These are phyloP conservation scores for Numenius arquata DNA, from an alignment of 2,113 vertebrate species.

Conservation along the genomic window DNA sequence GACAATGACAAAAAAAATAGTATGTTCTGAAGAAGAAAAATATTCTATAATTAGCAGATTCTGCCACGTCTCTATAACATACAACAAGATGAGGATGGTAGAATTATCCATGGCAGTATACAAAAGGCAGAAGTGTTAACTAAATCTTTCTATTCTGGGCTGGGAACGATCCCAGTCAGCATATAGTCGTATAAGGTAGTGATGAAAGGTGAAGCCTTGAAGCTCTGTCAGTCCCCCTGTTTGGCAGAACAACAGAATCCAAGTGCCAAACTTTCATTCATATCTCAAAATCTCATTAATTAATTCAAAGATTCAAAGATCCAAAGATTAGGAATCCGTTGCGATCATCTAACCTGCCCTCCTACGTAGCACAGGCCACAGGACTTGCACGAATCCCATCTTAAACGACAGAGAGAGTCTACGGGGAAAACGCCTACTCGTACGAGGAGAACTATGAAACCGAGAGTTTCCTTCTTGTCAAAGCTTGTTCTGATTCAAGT, in stretches of 20 bases:
- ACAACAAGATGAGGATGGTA: not conserved
- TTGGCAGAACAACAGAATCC: not conserved
- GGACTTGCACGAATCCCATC: not conserved
- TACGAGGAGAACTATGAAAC: not conserved
- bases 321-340: not conserved
- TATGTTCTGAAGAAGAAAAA: not conserved
- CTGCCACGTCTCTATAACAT: not conserved
- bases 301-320: not conserved
- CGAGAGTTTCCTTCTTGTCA: not conserved
- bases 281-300: slow-evolving; percentile 1
- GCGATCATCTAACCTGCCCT: not conserved
- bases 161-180: not conserved
- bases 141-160: not conserved
- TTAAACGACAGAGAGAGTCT: not conserved
- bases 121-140: not conserved
- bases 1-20: not conserved
- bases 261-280: not conserved
- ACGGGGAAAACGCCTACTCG: not conserved
- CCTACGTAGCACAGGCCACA: not conserved
- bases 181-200: not conserved
- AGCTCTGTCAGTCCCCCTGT: not conserved
- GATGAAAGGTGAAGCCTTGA: not conserved
- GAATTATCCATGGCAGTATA: not conserved
- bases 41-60: not conserved
- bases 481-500: not conserved